A percentile compares a stretch with the other conserved stretches of the same genome.
Evolutionary conservation across 1,140 invertebrate genomes (phyloP).

Genomic region (Aphelenchoides besseyi): DNA sequence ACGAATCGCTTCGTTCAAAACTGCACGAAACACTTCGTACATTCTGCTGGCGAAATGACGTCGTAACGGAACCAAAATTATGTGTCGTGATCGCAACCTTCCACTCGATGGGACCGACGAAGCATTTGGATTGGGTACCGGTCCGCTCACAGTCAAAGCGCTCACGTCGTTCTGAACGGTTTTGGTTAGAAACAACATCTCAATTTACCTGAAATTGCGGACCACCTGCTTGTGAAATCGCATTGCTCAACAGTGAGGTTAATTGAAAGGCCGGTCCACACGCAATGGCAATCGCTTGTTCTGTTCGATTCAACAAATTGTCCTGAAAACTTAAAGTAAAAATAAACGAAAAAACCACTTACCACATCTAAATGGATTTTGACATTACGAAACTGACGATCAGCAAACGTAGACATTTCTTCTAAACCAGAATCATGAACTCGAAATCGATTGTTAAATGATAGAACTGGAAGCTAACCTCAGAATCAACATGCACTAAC

Average conservation of each 20-base stretch:
- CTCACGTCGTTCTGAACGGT: background rate
- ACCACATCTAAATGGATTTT: constrained; percentile 17
- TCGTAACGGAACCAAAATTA: constrained; percentile 29
- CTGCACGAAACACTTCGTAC: constrained; percentile 16
- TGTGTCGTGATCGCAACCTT: background rate
- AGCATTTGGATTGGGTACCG: constrained; percentile 15
- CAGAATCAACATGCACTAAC: constrained; percentile 20
- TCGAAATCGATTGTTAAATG: background rate
- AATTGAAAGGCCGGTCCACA: constrained; percentile 24
- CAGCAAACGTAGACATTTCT: background rate
- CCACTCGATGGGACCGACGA: constrained; percentile 22
- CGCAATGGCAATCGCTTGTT: constrained; percentile 22
- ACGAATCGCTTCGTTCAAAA: constrained; percentile 19
- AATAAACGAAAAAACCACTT: constrained; percentile 1
- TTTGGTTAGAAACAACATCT: constrained; percentile 13
- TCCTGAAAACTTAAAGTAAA: constrained; percentile 22
- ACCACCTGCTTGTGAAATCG: constrained; percentile 13
- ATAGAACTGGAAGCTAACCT: no score
- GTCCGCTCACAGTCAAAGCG: background rate
- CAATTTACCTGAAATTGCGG: constrained; percentile 25
- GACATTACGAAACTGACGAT: background rate
- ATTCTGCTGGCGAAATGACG: constrained; percentile 8
- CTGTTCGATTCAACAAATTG: constrained; percentile 14
- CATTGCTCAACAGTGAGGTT: constrained; percentile 20
- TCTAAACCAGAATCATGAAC: constrained; percentile 6